phyloP scores from a whole-genome alignment of 2,797 vertebrate species.

The Phalanger gymnotis region DNA sequence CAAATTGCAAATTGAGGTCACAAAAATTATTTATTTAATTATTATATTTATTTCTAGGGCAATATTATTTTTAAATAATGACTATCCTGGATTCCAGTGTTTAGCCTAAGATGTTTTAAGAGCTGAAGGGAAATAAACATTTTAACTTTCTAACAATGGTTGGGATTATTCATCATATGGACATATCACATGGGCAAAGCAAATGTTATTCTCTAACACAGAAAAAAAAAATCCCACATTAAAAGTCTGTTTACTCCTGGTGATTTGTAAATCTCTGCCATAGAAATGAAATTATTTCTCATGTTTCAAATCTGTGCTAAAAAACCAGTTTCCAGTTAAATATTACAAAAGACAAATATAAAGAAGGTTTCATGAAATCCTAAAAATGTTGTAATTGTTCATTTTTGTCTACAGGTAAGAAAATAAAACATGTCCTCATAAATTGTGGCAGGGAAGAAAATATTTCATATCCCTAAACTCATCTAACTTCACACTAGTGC shows the following conservation, averaged over 20 bases:
- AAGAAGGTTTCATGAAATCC: constrained; percentile 76
- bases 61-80: constrained; percentile 4
- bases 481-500: constrained; percentile 31
- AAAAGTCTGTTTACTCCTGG: background rate
- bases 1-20: constrained; percentile 45
- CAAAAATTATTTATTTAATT: constrained; percentile 39
- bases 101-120: constrained; percentile 49
- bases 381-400: constrained; percentile 80
- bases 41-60: background rate
- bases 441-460: constrained; percentile 64
- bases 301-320: constrained; percentile 56
- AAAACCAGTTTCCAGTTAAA: constrained; percentile 71
- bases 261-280: background rate
- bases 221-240: background rate
- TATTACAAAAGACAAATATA: constrained; percentile 72
- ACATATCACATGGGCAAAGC: constrained; percentile 71
- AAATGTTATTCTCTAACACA: background rate
- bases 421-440: constrained; percentile 48
- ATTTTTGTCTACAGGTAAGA: background rate
- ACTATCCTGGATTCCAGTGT: constrained; percentile 3
- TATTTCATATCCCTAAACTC: constrained; percentile 34
- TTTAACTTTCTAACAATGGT: constrained; percentile 62
- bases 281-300: constrained; percentile 65
- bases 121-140: constrained; percentile 57
- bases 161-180: constrained; percentile 69